Evolutionary conservation across 1,140 invertebrate genomes (phyloP), one percentile per base, ranked within the genome.

Genomic region (Cydia splendana): DNA sequence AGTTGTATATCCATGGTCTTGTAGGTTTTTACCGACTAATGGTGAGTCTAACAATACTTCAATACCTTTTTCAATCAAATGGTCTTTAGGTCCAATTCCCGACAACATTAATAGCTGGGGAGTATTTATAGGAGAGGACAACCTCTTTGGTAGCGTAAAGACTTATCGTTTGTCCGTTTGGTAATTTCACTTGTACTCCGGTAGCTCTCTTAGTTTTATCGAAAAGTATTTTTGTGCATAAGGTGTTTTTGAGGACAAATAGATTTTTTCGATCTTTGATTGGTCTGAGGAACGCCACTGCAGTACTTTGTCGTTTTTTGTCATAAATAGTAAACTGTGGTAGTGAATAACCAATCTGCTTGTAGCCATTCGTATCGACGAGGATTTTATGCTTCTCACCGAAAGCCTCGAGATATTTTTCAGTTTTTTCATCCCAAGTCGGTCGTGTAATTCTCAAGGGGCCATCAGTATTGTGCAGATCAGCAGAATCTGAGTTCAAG

Each of bases 101-200:
- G 96, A 97, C 0, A 98, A 83, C 96, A 98, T 97, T 76, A 98
- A 85, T 28, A 98, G 85, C 79, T 97, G 96, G 0, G 97, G 95
- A 4, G 94, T 95, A 57, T 96, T 96, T 2, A 97, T 95, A 0
- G 1, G 96, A 96, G 0, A 97, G 67, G 24, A 97, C 95, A 0
- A 97, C 94, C 88, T 97, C 96, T 81, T 95, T 95, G 42, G 93
- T 92, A 0, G 96, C 96, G 9, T 93, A 83, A 1, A 96, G 94
- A 0, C 94, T 80, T 76, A 95, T 94, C 24, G 92, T 94, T 45
- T 90, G 93, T 12, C 95, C 95, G 76, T 96, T 90, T 57, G 95
- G 90, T 3, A 95, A 86, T 77, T 96, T 77, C 45, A 95, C 96
- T 85, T 96, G 95, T 0, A 97, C 96, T 0, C 94, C 96, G 30